phyloP scores from a whole-genome alignment of 2,113 vertebrate species.

The Oryzias celebensis region DNA sequence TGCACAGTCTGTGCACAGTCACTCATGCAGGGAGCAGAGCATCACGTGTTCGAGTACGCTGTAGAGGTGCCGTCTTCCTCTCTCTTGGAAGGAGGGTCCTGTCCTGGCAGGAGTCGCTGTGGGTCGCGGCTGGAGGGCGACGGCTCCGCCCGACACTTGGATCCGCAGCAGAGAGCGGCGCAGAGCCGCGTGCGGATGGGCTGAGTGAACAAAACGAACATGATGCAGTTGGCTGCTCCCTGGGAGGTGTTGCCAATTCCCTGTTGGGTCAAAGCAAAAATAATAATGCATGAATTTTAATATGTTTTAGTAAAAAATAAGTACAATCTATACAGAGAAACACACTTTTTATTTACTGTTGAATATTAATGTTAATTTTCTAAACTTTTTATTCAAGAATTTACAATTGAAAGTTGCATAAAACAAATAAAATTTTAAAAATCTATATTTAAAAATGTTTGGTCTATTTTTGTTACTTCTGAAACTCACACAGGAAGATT shows the following conservation, averaged over 20 bases:
- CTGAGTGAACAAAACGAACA: constrained; percentile 87
- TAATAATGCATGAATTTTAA: background rate
- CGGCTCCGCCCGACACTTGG: background rate
- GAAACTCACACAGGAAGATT: background rate
- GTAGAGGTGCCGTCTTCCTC: constrained; percentile 17
- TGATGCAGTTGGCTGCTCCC: constrained; percentile 94
- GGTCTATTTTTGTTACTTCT: background rate
- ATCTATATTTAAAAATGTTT: too few relatives aligned
- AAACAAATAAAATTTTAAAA: too few relatives aligned
- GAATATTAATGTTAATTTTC: too few relatives aligned
- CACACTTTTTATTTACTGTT: background rate
- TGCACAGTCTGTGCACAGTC: background rate
- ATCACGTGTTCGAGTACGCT: constrained; percentile 34
- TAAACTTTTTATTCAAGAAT: too few relatives aligned
- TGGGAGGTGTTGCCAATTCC: constrained; percentile 96
- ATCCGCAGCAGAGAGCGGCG: constrained; percentile 68
- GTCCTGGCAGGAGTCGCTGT: constrained; percentile 8
- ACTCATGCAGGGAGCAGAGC: background rate
- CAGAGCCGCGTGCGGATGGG: constrained; percentile 79
- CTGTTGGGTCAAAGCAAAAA: constrained; percentile 65
- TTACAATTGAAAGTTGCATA: too few relatives aligned
- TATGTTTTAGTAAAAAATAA: background rate
- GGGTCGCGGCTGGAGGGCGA: background rate
- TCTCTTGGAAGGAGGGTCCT: constrained; percentile 15
- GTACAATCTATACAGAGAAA: background rate